phyloP scores from a whole-genome alignment of 2,888 invertebrate genomes.

The Tipula helvola region DNA sequence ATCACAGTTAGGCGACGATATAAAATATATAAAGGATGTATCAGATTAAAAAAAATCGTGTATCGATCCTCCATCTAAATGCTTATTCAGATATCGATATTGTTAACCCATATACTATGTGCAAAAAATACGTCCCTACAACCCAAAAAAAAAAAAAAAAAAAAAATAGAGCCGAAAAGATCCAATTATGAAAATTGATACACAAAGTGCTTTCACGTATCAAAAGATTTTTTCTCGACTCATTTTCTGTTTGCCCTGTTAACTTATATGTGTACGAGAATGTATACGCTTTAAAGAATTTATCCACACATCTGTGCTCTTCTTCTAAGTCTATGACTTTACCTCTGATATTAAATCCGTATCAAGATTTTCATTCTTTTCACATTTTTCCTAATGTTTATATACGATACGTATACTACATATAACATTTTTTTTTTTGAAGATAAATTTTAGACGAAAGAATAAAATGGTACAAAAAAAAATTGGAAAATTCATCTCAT shows the following conservation, averaged over 20 bases:
- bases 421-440: not conserved
- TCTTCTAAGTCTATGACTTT: not conserved
- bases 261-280: not conserved
- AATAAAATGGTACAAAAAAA: not conserved
- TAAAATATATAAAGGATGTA: not conserved
- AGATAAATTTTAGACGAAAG: not conserved
- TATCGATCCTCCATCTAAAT: not conserved
- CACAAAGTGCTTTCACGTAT: constrained; percentile 4
- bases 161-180: not conserved
- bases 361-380: not conserved
- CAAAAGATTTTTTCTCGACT: not conserved
- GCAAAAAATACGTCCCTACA: not conserved
- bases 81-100: not conserved
- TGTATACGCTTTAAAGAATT: not conserved
- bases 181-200: not conserved
- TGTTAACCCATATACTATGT: not conserved
- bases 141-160: not conserved
- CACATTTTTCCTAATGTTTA: not conserved
- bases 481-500: constrained; percentile 4
- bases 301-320: not conserved
- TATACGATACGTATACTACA: not conserved
- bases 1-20: no score
- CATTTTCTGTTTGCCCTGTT: not conserved
- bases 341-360: not conserved
- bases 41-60: not conserved